phyloP scores from a whole-genome alignment of 2,888 invertebrate genomes.

The Eurytoma adleriae region DNA sequence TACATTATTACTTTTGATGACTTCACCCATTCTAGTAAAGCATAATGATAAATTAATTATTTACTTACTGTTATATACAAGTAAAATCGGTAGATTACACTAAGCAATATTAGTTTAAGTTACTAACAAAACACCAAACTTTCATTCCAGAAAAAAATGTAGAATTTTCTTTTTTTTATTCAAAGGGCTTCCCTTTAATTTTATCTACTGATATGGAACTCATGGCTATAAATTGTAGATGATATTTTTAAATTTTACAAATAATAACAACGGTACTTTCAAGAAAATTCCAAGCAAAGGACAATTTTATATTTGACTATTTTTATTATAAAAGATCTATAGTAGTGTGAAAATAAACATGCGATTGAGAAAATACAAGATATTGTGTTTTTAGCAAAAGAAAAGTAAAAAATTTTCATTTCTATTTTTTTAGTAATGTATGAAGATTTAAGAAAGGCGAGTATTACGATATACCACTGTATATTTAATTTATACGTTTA shows the following conservation, averaged over 20 bases:
- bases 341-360: background rate
- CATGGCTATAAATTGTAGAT: constrained; percentile 45
- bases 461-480: constrained; percentile 39
- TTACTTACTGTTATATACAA: constrained; percentile 27
- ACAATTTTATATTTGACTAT: constrained; percentile 33
- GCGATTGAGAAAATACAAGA: background rate
- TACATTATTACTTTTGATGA: constrained; percentile 7
- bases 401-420: constrained; percentile 23
- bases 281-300: background rate
- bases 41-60: constrained; percentile 12
- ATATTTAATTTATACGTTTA: constrained; percentile 49
- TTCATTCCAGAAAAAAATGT: constrained; percentile 25
- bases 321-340: constrained; percentile 20
- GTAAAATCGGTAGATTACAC: constrained; percentile 31
- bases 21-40: background rate
- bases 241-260: constrained; percentile 35
- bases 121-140: constrained; percentile 12
- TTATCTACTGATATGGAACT: background rate
- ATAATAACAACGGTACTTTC: constrained; percentile 5
- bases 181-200: constrained; percentile 31
- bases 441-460: constrained; percentile 31
- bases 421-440: constrained; percentile 39
- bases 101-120: constrained; percentile 52
- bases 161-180: constrained; percentile 3
- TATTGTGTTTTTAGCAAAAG: constrained; percentile 3